A percentile compares a stretch with the other conserved stretches of the same genome.
These are phyloP conservation scores for Axis porcinus DNA, from an alignment of 2,113 vertebrate species.

Conservation along the genomic window DNA sequence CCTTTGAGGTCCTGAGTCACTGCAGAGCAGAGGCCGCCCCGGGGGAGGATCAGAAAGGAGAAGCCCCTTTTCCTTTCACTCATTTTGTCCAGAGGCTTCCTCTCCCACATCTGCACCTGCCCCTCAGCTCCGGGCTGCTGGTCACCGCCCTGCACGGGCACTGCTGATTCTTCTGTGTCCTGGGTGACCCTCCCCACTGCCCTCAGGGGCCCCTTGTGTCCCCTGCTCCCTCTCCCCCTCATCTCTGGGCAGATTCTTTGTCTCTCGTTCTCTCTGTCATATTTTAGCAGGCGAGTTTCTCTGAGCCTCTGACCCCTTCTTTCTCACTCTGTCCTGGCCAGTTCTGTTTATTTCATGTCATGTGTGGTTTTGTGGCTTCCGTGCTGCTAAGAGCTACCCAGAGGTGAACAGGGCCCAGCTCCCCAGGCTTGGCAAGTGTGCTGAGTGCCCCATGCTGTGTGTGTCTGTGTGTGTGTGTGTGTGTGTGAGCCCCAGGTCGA, in stretches of 20 bases:
- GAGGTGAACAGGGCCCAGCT: background rate
- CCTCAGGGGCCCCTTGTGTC: accelerated
- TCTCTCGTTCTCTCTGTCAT: background rate
- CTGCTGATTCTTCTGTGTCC: background rate
- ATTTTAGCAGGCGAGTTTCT: background rate
- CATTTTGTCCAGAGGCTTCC: background rate
- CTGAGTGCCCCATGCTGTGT: background rate
- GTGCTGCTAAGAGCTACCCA: background rate
- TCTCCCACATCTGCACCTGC: accelerated
- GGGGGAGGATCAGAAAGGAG: background rate
- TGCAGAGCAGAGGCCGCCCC: too few species aligned
- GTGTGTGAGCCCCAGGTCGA: background rate
- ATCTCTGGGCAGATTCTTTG: background rate
- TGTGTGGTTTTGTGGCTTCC: background rate
- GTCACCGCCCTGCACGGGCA: accelerated
- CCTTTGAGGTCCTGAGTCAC: background rate
- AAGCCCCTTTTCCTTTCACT: accelerated
- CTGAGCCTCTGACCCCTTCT: background rate
- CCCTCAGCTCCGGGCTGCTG: accelerated
- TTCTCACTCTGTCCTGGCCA: background rate
- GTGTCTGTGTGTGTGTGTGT: too few species aligned
- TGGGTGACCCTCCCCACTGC: background rate
- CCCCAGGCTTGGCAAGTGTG: background rate
- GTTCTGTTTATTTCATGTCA: background rate
- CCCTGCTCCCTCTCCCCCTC: background rate